These are phyloP conservation scores for Peromyscus leucopus DNA, from an alignment of 2,113 vertebrate species.

Conservation along the genomic window DNA sequence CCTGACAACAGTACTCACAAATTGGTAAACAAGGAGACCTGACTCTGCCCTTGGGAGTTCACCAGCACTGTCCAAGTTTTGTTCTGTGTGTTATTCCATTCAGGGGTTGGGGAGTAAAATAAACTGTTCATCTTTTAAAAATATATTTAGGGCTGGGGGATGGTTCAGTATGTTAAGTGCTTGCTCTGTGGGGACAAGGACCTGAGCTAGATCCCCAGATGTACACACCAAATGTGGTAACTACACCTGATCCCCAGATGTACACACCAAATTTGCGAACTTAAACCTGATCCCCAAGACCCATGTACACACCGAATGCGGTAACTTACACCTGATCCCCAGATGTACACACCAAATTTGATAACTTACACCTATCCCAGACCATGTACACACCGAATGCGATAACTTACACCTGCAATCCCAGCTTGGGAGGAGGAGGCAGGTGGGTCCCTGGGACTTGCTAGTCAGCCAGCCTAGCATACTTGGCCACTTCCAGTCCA, in stretches of 20 bases:
- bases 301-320: no score
- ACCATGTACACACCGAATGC: neutral
- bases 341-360: no score
- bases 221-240: no score
- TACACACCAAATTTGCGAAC: no score
- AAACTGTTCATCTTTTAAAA: neutral
- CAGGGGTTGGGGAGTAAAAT: neutral
- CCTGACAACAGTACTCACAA: neutral
- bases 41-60: neutral
- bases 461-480: neutral
- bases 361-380: no score
- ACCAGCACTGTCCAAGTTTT: neutral
- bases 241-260: no score
- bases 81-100: neutral
- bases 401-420: neutral
- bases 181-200: neutral
- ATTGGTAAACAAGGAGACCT: neutral
- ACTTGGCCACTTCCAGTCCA: neutral
- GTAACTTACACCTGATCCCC: no score
- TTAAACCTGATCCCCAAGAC: no score
- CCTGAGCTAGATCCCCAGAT: neutral
- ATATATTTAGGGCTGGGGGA: neutral
- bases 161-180: neutral
- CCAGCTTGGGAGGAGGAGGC: neutral
- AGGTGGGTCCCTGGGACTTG: neutral